A percentile compares a stretch with the other conserved stretches of the same genome.
Conservation (phyloP, 2,888 invertebrate species). For the Mesochorus sp. region DNA sequence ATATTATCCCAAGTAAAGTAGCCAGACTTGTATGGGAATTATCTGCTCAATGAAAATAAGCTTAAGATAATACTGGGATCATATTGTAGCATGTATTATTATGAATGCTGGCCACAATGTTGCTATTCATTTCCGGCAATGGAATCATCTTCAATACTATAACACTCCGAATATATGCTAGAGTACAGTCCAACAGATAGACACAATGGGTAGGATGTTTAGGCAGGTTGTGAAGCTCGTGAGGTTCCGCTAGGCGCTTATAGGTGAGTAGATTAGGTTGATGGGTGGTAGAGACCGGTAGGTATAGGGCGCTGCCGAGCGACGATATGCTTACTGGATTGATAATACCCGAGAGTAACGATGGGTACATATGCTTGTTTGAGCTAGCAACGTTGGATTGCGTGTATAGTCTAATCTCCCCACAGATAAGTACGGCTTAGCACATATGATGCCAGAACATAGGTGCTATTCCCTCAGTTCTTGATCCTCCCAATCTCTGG, state of each 20-base stretch:
- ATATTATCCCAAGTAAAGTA: too few species aligned
- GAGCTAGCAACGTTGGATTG: constrained; percentile 39
- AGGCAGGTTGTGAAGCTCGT: constrained; percentile 25
- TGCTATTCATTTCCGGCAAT: constrained; percentile 69
- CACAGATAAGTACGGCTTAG: constrained; percentile 69
- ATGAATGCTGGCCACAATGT: constrained; percentile 48
- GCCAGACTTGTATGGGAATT: too few species aligned
- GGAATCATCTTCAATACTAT: constrained; percentile 75
- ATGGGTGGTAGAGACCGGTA: constrained; percentile 66
- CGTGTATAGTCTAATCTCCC: background rate
- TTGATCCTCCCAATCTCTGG: constrained; percentile 24
- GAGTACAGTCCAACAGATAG: constrained; percentile 73
- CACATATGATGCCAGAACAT: constrained; percentile 62
- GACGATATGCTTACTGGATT: constrained; percentile 76
- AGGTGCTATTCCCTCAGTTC: constrained; percentile 39
- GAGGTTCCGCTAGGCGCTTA: constrained; percentile 53
- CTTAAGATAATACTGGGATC: constrained; percentile 25
- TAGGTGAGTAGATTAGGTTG: constrained; percentile 72
- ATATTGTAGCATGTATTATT: background rate
- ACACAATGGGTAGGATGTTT: constrained; percentile 74
- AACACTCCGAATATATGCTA: constrained; percentile 65
- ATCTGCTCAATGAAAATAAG: constrained; percentile 20
- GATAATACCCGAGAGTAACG: constrained; percentile 69
- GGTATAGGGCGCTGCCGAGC: constrained; percentile 69
- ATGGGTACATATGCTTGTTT: constrained; percentile 27